phyloP scores from a whole-genome alignment of 1,140 invertebrate genomes.

The Ylistrum balloti region DNA sequence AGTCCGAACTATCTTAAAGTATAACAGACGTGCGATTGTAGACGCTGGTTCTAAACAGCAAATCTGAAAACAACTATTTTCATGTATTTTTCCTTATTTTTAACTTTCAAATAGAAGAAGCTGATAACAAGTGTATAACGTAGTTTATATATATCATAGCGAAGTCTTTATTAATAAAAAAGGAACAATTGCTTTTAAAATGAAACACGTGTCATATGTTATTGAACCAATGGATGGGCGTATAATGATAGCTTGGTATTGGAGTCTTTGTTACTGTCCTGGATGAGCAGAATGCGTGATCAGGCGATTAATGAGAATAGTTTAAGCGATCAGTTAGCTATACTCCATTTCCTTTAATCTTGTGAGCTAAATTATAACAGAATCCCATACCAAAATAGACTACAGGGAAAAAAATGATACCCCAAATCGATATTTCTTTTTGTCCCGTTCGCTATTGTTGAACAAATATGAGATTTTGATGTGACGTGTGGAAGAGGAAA shows the following conservation, averaged over 20 bases:
- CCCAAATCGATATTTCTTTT: not conserved
- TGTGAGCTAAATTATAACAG: not conserved
- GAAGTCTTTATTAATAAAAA: no score
- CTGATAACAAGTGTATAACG: no score
- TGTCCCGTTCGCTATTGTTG: not conserved
- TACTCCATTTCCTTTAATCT: not conserved
- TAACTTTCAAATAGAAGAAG: no score
- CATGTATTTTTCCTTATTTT: no score
- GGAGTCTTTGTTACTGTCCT: not conserved
- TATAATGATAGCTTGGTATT: not conserved
- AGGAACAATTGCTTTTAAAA: no score
- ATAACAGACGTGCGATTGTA: no score
- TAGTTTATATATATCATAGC: no score
- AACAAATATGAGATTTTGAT: constrained; percentile 2
- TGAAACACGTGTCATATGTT: no score
- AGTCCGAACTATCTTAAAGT: no score
- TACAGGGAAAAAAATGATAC: not conserved
- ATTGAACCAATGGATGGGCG: not conserved
- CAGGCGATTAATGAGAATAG: not conserved
- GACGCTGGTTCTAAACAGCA: no score
- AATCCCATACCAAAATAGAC: not conserved
- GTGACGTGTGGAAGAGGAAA: not conserved
- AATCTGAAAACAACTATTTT: no score
- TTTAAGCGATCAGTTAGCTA: not conserved
- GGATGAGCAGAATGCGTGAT: not conserved